Conservation (phyloP, 2,113 vertebrate genomes). For the Oreochromis niloticus region DNA sequence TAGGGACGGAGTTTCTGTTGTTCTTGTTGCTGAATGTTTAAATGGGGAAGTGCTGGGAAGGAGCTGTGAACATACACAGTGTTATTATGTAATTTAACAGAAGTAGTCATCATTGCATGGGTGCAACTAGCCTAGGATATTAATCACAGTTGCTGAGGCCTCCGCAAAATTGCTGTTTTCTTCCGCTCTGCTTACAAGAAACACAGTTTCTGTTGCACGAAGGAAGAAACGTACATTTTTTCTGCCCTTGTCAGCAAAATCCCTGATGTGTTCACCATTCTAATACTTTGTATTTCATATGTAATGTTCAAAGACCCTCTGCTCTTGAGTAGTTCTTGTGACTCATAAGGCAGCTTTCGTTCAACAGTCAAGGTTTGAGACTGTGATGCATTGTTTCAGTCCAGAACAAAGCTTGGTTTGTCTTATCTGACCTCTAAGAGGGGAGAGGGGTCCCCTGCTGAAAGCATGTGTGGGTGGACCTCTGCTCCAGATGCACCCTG, state of each 20-base stretch:
- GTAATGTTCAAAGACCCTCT: neutral
- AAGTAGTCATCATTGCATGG: conserved; percentile 20
- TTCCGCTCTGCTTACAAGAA: neutral
- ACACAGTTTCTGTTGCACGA: neutral
- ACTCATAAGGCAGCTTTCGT: conserved; percentile 7
- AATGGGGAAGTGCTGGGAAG: conserved; percentile 24
- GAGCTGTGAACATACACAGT: neutral
- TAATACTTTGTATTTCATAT: neutral
- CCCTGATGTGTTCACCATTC: neutral
- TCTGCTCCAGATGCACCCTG: conserved; percentile 54
- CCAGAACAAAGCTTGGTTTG: conserved; percentile 48
- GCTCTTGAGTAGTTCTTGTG: neutral
- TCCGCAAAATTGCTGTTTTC: neutral
- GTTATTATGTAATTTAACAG: conserved; percentile 18
- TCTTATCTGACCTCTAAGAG: conserved; percentile 22
- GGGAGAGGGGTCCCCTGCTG: conserved; percentile 26
- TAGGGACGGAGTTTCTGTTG: neutral
- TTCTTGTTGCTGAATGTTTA: neutral
- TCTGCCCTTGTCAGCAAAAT: conserved; percentile 39
- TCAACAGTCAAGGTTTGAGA: neutral
- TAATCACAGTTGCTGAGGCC: conserved; percentile 34
- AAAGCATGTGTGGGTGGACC: conserved; percentile 49
- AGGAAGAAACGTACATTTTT: conserved; percentile 1
- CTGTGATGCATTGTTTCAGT: conserved; percentile 16
- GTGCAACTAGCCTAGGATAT: neutral